These are phyloP conservation scores for Chaenodraco wilsoni DNA, from an alignment of 2,797 vertebrate genomes.

Conservation along the genomic window DNA sequence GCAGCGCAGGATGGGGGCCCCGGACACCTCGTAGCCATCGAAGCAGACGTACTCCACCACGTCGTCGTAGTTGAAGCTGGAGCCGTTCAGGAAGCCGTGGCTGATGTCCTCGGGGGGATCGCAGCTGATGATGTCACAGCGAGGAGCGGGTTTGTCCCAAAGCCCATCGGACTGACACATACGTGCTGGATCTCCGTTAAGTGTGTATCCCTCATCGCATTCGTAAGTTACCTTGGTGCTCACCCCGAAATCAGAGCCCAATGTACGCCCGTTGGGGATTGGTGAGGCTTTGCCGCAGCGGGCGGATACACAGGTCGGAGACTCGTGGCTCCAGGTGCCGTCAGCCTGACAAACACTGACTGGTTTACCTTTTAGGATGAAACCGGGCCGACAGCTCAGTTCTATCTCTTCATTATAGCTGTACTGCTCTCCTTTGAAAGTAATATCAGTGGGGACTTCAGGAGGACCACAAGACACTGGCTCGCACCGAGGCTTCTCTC, in stretches of 20 bases:
- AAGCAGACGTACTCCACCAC: constrained; percentile 92
- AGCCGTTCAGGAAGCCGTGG: constrained; percentile 91
- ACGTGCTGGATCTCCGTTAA: constrained; percentile 80
- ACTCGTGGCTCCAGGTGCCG: constrained; percentile 90
- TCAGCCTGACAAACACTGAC: constrained; percentile 88
- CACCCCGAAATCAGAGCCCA: constrained; percentile 86
- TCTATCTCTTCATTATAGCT: constrained; percentile 84
- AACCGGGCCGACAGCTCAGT: constrained; percentile 88
- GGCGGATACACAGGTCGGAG: constrained; percentile 83
- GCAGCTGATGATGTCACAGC: constrained; percentile 87
- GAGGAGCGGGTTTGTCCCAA: constrained; percentile 89
- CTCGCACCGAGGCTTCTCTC: constrained; percentile 86
- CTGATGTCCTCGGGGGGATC: constrained; percentile 93
- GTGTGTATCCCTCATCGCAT: constrained; percentile 88
- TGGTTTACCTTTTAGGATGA: constrained; percentile 84
- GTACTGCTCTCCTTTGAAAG: constrained; percentile 83
- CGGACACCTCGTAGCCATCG: constrained; percentile 88
- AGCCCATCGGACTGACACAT: constrained; percentile 87
- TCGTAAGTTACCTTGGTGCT: constrained; percentile 85
- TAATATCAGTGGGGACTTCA: constrained; percentile 78
- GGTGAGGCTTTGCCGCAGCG: constrained; percentile 80
- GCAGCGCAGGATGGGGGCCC: constrained; percentile 87
- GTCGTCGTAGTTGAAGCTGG: constrained; percentile 88
- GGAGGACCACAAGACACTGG: constrained; percentile 89
- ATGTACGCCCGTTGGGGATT: constrained; percentile 82